Evolutionary conservation across 2,888 invertebrate genomes (phyloP).

Genomic region (Onchidella celtica): DNA sequence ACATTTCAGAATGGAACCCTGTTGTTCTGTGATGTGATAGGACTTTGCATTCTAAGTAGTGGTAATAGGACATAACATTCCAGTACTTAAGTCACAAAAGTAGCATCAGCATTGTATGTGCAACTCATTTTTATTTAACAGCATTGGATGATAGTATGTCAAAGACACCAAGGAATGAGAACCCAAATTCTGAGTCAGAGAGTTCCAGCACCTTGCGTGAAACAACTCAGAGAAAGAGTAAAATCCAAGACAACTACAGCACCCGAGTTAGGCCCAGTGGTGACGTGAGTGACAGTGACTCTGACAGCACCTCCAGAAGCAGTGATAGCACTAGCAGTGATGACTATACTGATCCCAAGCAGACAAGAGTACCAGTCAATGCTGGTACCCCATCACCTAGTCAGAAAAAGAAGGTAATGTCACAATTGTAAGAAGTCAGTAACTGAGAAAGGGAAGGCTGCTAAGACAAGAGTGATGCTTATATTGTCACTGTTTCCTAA

Average conservation of each 20-base stretch:
- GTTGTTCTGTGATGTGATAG: too few species aligned
- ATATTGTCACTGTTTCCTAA: too few species aligned
- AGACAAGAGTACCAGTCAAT: neutral
- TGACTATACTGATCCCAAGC: neutral
- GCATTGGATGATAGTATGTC: constrained; percentile 4
- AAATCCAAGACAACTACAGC: neutral
- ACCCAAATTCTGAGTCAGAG: constrained; percentile 5
- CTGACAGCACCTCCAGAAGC: neutral
- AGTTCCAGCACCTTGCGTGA: neutral
- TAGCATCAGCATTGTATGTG: too few species aligned
- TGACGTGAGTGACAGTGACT: neutral
- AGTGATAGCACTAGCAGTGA: neutral
- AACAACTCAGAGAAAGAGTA: neutral
- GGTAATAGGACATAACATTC: too few species aligned
- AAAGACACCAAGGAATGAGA: neutral
- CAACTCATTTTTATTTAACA: too few species aligned
- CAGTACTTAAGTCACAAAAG: too few species aligned
- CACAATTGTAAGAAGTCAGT: too few species aligned
- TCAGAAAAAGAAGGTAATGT: too few species aligned
- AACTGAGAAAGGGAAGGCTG: too few species aligned
- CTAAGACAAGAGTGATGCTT: too few species aligned
- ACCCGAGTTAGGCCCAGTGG: neutral
- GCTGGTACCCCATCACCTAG: neutral
- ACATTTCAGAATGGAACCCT: too few species aligned
- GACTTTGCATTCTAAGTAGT: too few species aligned